phyloP scores from a whole-genome alignment of 2,113 vertebrate genomes.

The Trichomycterus rosablanca region DNA sequence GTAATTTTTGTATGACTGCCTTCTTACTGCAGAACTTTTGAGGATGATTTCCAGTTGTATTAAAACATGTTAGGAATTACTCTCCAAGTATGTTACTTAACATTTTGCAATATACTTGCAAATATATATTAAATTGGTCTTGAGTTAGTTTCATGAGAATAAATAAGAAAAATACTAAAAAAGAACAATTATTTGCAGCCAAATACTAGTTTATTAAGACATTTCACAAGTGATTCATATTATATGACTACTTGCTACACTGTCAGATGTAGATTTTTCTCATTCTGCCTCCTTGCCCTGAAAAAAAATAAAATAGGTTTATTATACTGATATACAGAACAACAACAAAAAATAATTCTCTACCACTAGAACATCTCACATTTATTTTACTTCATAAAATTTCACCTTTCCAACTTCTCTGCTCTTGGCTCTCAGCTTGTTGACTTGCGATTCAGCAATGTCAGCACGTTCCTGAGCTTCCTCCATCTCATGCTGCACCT shows the following conservation, averaged over 20 bases:
- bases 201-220: background rate
- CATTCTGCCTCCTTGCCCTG: constrained; percentile 37
- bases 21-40: no score
- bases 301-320: background rate
- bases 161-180: constrained; percentile 14
- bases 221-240: constrained; percentile 24
- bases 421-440: constrained; percentile 69
- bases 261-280: background rate
- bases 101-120: no score
- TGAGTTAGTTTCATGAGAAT: no score
- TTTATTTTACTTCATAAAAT: background rate
- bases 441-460: constrained; percentile 76
- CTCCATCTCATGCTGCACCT: constrained; percentile 74
- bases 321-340: background rate
- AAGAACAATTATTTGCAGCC: background rate
- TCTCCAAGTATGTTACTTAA: no score
- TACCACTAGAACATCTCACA: background rate
- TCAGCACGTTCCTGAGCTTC: constrained; percentile 78
- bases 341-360: background rate
- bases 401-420: constrained; percentile 63
- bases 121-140: no score
- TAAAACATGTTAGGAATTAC: no score
- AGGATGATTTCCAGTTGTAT: no score
- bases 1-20: no score
- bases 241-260: constrained; percentile 21